These are phyloP conservation scores for Petrocephalus microphthalmus DNA, from an alignment of 2,113 vertebrate genomes.

Conservation along the genomic window DNA sequence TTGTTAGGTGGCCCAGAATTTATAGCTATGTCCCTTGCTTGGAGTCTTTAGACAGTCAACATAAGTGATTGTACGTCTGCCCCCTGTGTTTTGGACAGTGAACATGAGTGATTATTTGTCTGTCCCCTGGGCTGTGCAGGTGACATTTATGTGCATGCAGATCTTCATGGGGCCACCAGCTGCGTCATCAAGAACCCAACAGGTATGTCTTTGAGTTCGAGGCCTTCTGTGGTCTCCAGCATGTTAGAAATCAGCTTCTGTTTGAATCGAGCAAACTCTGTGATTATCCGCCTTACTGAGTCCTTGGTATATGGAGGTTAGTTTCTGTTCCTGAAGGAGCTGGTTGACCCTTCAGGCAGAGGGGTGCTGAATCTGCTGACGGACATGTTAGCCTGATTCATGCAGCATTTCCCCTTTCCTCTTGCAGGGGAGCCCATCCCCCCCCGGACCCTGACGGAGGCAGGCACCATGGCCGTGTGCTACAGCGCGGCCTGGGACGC, in stretches of 20 bases:
- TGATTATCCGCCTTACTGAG: neutral
- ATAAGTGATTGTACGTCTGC: neutral
- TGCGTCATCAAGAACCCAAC: constrained; percentile 91
- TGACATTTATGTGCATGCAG: constrained; percentile 90
- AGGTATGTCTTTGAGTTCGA: constrained; percentile 56
- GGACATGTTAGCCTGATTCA: neutral
- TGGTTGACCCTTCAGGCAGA: neutral
- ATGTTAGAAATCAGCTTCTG: neutral
- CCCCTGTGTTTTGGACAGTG: neutral
- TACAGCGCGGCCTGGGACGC: constrained; percentile 98
- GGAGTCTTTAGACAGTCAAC: neutral
- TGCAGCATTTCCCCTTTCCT: neutral
- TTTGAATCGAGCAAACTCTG: neutral
- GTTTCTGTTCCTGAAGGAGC: neutral
- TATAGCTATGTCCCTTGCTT: neutral
- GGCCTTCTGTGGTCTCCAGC: neutral
- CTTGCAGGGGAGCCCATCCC: constrained; percentile 72
- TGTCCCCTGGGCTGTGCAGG: constrained; percentile 56
- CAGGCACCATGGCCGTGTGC: constrained; percentile 90
- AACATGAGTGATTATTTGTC: neutral
- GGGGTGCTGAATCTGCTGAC: neutral
- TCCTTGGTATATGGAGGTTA: neutral
- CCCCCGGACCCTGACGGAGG: constrained; percentile 85
- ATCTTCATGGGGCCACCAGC: constrained; percentile 94
- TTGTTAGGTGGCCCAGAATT: neutral